phyloP scores from a whole-genome alignment of 2,113 vertebrate species.

The Notechis scutatus region DNA sequence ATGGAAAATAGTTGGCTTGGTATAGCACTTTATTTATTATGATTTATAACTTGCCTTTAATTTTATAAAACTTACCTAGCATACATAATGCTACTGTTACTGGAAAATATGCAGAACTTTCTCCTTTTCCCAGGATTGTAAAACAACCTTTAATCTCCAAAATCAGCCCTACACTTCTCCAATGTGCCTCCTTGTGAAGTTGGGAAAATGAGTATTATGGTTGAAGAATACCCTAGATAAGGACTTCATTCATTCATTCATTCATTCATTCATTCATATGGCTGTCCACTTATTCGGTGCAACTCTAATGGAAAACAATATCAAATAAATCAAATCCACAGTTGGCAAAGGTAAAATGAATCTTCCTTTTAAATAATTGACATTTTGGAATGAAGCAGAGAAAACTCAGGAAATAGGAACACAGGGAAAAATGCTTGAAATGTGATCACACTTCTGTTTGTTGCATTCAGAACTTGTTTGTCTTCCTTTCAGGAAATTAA shows the following conservation, averaged over 20 bases:
- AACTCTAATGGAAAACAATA: not conserved
- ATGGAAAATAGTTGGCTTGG: not conserved
- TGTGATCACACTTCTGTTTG: constrained; percentile 41
- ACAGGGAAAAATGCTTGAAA: constrained; percentile 55
- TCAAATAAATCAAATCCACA: not conserved
- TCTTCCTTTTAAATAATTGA: constrained; percentile 19
- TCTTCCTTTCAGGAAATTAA: constrained; percentile 50
- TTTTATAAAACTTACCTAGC: not conserved
- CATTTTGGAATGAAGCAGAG: constrained; percentile 31
- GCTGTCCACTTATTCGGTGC: not conserved
- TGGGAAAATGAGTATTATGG: not conserved
- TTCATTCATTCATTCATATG: not conserved
- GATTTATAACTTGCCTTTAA: not conserved
- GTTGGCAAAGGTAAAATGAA: not conserved
- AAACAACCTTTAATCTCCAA: not conserved
- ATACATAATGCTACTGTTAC: not conserved
- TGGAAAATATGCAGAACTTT: not conserved
- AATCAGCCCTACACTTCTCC: not conserved
- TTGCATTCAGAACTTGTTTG: constrained; percentile 37
- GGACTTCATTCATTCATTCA: not conserved
- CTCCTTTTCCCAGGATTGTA: not conserved
- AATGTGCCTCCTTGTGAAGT: not conserved
- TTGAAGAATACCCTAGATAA: not conserved
- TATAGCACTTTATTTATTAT: not conserved
- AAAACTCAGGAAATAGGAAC: constrained; percentile 31